Evolutionary conservation across 1,140 invertebrate genomes (phyloP).

Genomic region (Sogatella furcifera): DNA sequence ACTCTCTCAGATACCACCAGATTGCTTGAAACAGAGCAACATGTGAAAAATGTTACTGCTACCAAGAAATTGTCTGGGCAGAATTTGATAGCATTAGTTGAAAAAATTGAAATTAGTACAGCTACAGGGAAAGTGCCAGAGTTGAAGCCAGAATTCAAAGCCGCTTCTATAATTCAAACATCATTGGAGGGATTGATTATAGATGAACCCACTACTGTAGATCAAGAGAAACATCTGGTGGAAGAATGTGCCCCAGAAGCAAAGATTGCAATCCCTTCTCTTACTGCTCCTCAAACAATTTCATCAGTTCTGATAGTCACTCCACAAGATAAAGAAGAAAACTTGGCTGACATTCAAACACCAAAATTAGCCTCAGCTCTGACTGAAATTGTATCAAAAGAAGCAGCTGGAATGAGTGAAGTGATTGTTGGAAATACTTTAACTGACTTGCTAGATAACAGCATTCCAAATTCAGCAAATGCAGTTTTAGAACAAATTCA

Average conservation of each 20-base stretch:
- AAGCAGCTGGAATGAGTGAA: constrained; percentile 28
- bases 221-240: constrained; percentile 38
- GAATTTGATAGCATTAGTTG: constrained; percentile 39
- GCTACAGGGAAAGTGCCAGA: constrained; percentile 30
- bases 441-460: constrained; percentile 24
- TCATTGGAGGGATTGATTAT: constrained; percentile 40
- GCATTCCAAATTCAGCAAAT: constrained; percentile 18
- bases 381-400: constrained; percentile 14
- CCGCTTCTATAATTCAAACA: constrained; percentile 31
- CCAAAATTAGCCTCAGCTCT: constrained; percentile 19
- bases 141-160: constrained; percentile 28
- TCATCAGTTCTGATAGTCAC: constrained; percentile 26
- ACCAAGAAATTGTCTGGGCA: constrained; percentile 37
- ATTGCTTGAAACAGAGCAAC: constrained; percentile 27
- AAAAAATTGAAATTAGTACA: constrained; percentile 32
- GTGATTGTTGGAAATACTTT: constrained; percentile 28
- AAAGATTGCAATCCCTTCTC: constrained; percentile 34
- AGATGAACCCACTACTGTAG: constrained; percentile 36
- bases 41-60: constrained; percentile 31
- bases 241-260: constrained; percentile 26
- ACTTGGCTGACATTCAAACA: constrained; percentile 11
- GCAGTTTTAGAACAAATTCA: constrained; percentile 31
- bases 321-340: constrained; percentile 25
- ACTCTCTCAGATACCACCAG: constrained; percentile 26
- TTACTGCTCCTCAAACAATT: constrained; percentile 34